Evolutionary conservation across 1,140 invertebrate species (phyloP).

Genomic region (Temnothorax curvispinosus): DNA sequence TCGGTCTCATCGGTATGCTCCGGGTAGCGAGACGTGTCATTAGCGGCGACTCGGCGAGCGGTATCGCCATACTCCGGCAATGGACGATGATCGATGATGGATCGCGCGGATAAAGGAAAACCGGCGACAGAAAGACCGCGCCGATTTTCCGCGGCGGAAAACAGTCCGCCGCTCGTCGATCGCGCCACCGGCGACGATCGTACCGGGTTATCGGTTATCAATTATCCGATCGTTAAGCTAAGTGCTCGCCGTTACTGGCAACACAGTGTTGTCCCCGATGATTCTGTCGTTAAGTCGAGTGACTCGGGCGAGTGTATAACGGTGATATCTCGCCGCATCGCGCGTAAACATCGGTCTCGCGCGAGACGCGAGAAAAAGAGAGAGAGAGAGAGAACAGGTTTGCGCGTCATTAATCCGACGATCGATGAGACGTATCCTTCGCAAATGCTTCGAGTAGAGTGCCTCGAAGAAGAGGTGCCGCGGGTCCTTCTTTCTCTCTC

Average conservation of each 20-base stretch:
- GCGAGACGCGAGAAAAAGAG: neutral
- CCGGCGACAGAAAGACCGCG: slow-evolving; percentile 26
- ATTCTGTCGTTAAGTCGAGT: slow-evolving; percentile 52
- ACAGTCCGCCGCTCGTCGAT: neutral
- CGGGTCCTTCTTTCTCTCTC: neutral
- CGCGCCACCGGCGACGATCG: neutral
- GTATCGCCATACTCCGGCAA: neutral
- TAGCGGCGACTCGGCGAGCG: slow-evolving; percentile 22
- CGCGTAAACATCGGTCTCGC: slow-evolving; percentile 51
- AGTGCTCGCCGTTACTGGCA: slow-evolving; percentile 49
- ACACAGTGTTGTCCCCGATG: slow-evolving; percentile 38
- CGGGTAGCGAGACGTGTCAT: slow-evolving; percentile 54
- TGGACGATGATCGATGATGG: slow-evolving; percentile 42
- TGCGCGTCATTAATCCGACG: slow-evolving; percentile 62
- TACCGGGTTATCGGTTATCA: slow-evolving; percentile 48
- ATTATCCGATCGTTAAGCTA: slow-evolving; percentile 56
- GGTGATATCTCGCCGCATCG: slow-evolving; percentile 38
- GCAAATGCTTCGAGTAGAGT: slow-evolving; percentile 53
- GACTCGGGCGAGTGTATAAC: slow-evolving; percentile 43
- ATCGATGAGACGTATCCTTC: slow-evolving; percentile 57
- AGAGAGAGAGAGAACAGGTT: slow-evolving; percentile 55
- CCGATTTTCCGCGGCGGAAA: slow-evolving; percentile 52
- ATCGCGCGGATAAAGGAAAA: slow-evolving; percentile 39
- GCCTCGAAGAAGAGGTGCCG: slow-evolving; percentile 25
- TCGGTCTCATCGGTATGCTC: slow-evolving; percentile 6